Evolutionary conservation across 2,113 vertebrate genomes (phyloP).

Genomic region (Onychorhynchus coronatus): DNA sequence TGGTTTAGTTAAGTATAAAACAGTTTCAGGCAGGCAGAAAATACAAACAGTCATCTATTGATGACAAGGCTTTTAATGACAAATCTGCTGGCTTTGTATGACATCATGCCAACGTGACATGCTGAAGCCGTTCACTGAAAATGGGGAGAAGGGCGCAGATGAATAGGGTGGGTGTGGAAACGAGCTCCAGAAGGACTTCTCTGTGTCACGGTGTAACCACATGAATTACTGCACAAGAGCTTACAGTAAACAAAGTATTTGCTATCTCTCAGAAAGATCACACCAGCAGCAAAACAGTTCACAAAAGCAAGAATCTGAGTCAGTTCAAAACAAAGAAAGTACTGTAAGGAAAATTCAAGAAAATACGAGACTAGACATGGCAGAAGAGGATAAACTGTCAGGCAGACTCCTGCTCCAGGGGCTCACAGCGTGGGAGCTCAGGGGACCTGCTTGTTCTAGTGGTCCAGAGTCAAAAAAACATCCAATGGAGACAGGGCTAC

Average conservation of each 20-base stretch:
- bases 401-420: neutral
- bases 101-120: constrained; percentile 42
- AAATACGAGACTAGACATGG: constrained; percentile 32
- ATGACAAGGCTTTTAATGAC: constrained; percentile 51
- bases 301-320: constrained; percentile 51
- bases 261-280: constrained; percentile 55
- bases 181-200: constrained; percentile 41
- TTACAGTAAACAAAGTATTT: constrained; percentile 65
- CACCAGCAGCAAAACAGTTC: constrained; percentile 42
- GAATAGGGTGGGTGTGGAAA: constrained; percentile 62
- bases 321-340: constrained; percentile 53
- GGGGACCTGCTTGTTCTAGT: neutral
- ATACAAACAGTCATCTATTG: constrained; percentile 45
- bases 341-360: constrained; percentile 48
- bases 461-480: neutral
- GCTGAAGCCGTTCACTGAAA: neutral
- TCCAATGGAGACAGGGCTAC: neutral
- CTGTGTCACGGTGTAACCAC: constrained; percentile 49
- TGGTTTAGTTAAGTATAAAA: constrained; percentile 28
- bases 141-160: constrained; percentile 24
- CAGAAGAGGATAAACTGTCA: neutral
- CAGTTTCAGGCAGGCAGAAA: constrained; percentile 53
- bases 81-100: constrained; percentile 6
- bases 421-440: neutral
- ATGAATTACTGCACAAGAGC: constrained; percentile 57